Evolutionary conservation across 37 sponge, comb jelly and placozoan species (phyloP).

Genomic region (Cladorhizidae sp.): DNA sequence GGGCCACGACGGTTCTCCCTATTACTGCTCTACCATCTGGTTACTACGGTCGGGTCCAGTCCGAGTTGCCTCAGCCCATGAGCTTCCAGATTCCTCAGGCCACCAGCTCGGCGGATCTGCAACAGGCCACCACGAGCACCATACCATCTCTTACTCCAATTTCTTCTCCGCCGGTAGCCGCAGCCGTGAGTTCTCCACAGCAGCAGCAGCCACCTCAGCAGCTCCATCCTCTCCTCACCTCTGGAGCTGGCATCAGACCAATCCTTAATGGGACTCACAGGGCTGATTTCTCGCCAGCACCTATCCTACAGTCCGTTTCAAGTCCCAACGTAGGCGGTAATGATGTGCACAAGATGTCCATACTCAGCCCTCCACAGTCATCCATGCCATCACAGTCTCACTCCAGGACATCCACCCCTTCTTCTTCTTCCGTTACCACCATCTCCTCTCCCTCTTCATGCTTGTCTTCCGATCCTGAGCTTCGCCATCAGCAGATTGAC

Average conservation of each 20-base stretch:
- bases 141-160: not conserved
- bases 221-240: conserved; percentile 1
- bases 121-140: not conserved
- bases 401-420: not conserved
- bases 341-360: not conserved
- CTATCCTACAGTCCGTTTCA: not conserved
- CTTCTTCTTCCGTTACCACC: not conserved
- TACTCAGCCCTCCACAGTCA: not conserved
- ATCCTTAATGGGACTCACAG: conserved; percentile 17
- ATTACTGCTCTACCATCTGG: not conserved
- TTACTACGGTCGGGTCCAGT: not conserved
- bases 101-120: not conserved
- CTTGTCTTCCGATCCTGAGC: not conserved
- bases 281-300: not conserved
- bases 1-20: not conserved
- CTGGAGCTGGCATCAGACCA: not conserved
- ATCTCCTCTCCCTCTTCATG: not conserved
- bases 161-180: not conserved
- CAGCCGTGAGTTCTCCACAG: not conserved
- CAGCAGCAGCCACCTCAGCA: not conserved
- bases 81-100: not conserved
- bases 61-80: not conserved
- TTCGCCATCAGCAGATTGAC: not conserved
- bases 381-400: not conserved
- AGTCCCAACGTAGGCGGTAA: too few relatives aligned